Conservation (phyloP, 37 sponge, comb jelly and placozoan genomes). For the Mnemiopsis leidyi region DNA sequence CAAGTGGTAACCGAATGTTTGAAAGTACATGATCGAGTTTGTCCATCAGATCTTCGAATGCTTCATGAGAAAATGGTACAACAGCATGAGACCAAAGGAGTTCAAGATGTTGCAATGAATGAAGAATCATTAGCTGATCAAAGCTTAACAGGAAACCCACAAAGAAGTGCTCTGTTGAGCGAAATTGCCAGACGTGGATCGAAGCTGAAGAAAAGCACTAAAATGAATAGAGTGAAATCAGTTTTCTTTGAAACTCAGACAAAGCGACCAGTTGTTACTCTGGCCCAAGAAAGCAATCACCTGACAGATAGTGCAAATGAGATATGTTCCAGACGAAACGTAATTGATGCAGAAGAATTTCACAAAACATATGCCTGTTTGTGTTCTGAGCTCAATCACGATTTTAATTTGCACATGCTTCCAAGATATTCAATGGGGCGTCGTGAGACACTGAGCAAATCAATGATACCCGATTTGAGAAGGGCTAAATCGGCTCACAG, state of each 20-base stretch:
- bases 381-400: slow-evolving; percentile 1
- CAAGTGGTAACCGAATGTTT: not conserved
- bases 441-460: not conserved
- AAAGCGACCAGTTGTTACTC: not conserved
- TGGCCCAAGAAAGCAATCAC: not conserved
- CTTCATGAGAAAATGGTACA: slow-evolving; percentile 56
- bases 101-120: not conserved
- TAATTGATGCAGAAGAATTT: not conserved
- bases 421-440: not conserved
- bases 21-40: slow-evolving; percentile 11
- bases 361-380: not conserved
- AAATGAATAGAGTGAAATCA: slow-evolving; percentile 9
- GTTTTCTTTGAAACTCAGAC: not conserved
- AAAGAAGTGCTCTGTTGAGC: not conserved
- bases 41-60: slow-evolving; percentile 43
- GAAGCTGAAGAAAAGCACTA: slow-evolving; percentile 28
- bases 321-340: too few relatives aligned
- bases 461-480: not conserved
- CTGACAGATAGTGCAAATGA: not conserved
- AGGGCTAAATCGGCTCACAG: too few relatives aligned
- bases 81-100: slow-evolving; percentile 10
- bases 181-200: slow-evolving; percentile 1
- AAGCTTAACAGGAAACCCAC: not conserved
- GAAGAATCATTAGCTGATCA: not conserved
- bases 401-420: slow-evolving; percentile 8